Evolutionary conservation across 2,797 vertebrate genomes (phyloP).

Genomic region (Agapornis canus): DNA sequence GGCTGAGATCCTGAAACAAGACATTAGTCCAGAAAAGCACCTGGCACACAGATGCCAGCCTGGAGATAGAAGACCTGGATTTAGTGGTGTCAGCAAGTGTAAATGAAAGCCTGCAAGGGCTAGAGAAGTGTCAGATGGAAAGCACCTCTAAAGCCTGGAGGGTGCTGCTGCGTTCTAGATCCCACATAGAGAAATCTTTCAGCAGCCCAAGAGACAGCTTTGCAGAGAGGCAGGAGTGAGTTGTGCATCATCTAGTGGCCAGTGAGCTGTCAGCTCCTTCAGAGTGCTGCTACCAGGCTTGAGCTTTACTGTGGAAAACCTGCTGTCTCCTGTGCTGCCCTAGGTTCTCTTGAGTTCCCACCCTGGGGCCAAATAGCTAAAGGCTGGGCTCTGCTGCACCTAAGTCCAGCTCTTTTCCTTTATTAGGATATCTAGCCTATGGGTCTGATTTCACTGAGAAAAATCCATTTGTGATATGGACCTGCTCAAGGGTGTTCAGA

Average conservation of each 20-base stretch:
- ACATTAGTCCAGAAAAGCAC: background rate
- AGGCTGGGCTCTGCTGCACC: background rate
- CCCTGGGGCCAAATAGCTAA: background rate
- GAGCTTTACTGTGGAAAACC: background rate
- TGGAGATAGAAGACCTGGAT: background rate
- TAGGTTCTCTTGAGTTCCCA: background rate
- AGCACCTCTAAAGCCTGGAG: background rate
- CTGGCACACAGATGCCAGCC: background rate
- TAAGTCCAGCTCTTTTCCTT: background rate
- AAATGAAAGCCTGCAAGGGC: background rate
- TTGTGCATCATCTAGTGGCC: background rate
- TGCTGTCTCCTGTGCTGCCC: background rate
- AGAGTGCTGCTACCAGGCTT: background rate
- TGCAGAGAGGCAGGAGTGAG: background rate
- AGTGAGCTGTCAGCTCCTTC: background rate
- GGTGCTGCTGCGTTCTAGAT: background rate
- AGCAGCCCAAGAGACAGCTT: background rate
- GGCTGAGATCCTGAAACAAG: background rate
- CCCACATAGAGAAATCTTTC: background rate
- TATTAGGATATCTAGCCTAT: background rate
- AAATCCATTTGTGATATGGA: background rate
- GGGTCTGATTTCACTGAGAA: background rate
- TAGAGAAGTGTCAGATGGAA: background rate
- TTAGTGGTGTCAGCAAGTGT: background rate
- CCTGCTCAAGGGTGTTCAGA: background rate